A percentile compares a stretch with the other conserved stretches of the same genome.
These are phyloP conservation scores for Drosophila murphyi DNA, from an alignment of 1,140 invertebrate genomes.

Conservation along the genomic window DNA sequence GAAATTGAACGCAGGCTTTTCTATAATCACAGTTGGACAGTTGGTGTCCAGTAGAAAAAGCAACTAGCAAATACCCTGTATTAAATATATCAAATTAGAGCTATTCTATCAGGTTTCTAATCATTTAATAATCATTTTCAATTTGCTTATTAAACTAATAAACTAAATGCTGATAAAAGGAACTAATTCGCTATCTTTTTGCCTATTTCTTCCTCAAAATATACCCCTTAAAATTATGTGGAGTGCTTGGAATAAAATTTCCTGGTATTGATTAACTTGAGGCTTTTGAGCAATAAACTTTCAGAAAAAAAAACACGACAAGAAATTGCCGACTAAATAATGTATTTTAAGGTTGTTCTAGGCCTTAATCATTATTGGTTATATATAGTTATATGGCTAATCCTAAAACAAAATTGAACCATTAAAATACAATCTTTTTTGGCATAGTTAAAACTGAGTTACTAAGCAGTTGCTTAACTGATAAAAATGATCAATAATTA, in stretches of 20 bases:
- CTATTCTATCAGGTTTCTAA: neutral
- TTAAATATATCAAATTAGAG: neutral
- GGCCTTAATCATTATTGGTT: neutral
- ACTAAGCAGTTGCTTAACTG: too few species aligned
- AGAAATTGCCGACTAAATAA: neutral
- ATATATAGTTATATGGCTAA: neutral
- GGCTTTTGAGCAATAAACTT: constrained; percentile 18
- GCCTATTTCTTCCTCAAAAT: neutral
- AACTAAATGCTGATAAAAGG: neutral
- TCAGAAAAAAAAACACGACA: constrained; percentile 1
- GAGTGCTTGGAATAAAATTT: constrained; percentile 20
- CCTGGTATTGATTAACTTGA: constrained; percentile 37
- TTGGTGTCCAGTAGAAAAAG: neutral
- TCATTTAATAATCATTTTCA: neutral
- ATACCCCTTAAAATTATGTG: neutral
- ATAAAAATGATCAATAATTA: too few species aligned
- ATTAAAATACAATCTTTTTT: too few species aligned
- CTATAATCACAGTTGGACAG: constrained; percentile 9
- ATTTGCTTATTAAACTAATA: neutral
- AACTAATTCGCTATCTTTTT: neutral
- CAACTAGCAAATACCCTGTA: constrained; percentile 12
- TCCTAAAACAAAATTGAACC: neutral
- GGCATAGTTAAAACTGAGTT: too few species aligned
- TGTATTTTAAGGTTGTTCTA: neutral
- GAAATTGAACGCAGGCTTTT: constrained; percentile 4